Evolutionary conservation across 2,888 invertebrate species (phyloP), one percentile per base, ranked within the genome.

Genomic region (Drosophila anomelani): DNA sequence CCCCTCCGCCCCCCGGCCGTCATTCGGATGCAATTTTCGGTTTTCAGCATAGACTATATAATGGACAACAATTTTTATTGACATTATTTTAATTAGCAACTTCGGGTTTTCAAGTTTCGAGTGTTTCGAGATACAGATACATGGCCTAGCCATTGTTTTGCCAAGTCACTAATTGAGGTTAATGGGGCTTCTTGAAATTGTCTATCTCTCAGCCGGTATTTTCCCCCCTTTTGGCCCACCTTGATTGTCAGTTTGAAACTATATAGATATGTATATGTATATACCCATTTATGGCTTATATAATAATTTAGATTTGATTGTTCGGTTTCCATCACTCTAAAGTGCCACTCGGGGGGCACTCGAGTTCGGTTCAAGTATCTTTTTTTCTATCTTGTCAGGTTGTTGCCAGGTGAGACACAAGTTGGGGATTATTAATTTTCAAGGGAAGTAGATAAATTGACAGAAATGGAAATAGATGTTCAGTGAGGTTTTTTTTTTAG

Each of bases 41-140:
- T 75, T 68, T 75, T 68, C 76, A 80, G 86, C 51, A 51, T 34
- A 51, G 32, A 51, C 51, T 34, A 70, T 79, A 87, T 88, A 88
- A 89, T 85, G 89, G 85, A 81, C 85, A 81, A 83, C 87, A 89
- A 87, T 90, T 88, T 85, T 85, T 90, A 88, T 88, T 88, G 88
- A 89, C 90, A 88, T 90, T 84, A 90, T 87, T 88, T 88, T 90
- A 88, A 88, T 88, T 88, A 89, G 88, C 84, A 79, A 79, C 79
- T 80, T 83, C 32, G 32, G 13, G 39, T 29, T 55, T 55, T 56
- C 17, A 9, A 23, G 55, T 70, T 59, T 58, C 26, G 51, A 55
- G 58, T 44, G 53, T 43, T 71, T 54, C 23, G 49, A 36, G 44
- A 43, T 53, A 53, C 51, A 51, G 34, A 51, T 51, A 51, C 51